A percentile compares a stretch with the other conserved stretches of the same genome.
Evolutionary conservation across 2,888 invertebrate genomes (phyloP).

Genomic region (Stenichneumon culpator): DNA sequence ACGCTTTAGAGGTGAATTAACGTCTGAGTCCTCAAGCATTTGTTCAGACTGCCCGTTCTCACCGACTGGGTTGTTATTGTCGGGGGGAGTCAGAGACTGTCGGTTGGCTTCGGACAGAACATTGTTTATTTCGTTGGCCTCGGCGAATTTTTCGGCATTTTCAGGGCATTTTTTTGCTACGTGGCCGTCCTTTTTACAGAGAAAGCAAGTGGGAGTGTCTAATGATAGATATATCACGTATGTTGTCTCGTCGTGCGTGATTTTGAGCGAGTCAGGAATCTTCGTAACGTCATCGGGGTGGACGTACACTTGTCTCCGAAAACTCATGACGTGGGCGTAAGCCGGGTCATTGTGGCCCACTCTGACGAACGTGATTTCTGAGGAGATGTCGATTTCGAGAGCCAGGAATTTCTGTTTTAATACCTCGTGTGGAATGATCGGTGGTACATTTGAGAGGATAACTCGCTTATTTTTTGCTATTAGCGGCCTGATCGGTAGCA

Average conservation of each 20-base stretch:
- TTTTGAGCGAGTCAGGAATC: slow-evolving; percentile 39
- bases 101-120: neutral
- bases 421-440: too few species aligned
- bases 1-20: neutral
- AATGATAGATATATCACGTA: slow-evolving; percentile 15
- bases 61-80: neutral
- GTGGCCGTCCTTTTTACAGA: slow-evolving; percentile 6
- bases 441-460: too few species aligned
- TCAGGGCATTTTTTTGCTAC: slow-evolving; percentile 14
- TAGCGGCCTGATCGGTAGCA: too few species aligned
- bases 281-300: slow-evolving; percentile 53
- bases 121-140: neutral
- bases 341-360: too few species aligned
- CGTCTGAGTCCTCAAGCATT: neutral
- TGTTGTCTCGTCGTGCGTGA: slow-evolving; percentile 10
- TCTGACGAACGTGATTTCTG: too few species aligned
- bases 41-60: neutral
- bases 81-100: neutral
- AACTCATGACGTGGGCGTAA: slow-evolving; percentile 34
- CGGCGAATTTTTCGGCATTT: neutral
- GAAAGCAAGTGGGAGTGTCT: slow-evolving; percentile 28
- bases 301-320: slow-evolving; percentile 65
- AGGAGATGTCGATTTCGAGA: too few species aligned
- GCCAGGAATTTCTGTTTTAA: too few species aligned
- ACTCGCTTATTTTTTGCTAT: too few species aligned